These are phyloP conservation scores for Scaptomyza reducta DNA, from an alignment of 2,888 invertebrate genomes.

Conservation along the genomic window DNA sequence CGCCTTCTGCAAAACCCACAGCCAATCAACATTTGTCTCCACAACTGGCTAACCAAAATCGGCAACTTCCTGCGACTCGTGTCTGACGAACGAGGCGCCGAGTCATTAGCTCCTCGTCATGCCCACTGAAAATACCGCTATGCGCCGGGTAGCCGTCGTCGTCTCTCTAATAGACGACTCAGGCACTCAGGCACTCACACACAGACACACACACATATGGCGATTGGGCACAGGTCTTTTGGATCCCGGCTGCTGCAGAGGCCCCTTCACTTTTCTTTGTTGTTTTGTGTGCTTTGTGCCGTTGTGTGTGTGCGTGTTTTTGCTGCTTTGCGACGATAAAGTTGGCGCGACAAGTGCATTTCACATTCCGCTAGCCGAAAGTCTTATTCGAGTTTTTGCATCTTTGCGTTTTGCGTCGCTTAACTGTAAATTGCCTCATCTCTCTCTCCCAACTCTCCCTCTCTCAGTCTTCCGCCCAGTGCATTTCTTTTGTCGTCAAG, in stretches of 20 bases:
- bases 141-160: constrained; percentile 53
- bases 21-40: constrained; percentile 41
- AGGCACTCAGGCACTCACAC: constrained; percentile 26
- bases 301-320: constrained; percentile 31
- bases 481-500: constrained; percentile 72
- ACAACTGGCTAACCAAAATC: constrained; percentile 57
- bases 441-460: neutral
- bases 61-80: constrained; percentile 67
- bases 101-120: constrained; percentile 63
- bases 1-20: constrained; percentile 1
- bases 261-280: constrained; percentile 71
- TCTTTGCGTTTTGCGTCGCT: constrained; percentile 57
- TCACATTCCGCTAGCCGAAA: constrained; percentile 76
- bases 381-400: constrained; percentile 75
- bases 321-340: constrained; percentile 53
- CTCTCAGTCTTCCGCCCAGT: constrained; percentile 1
- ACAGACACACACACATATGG: constrained; percentile 10
- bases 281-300: constrained; percentile 16
- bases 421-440: constrained; percentile 70
- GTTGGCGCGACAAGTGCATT: constrained; percentile 76
- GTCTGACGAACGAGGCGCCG: constrained; percentile 48
- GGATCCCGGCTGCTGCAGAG: constrained; percentile 49
- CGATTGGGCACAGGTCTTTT: constrained; percentile 34
- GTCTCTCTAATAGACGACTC: constrained; percentile 2
- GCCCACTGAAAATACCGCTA: constrained; percentile 75